These are phyloP conservation scores for Pitta sordida DNA, from an alignment of 2,113 vertebrate species.

Conservation along the genomic window DNA sequence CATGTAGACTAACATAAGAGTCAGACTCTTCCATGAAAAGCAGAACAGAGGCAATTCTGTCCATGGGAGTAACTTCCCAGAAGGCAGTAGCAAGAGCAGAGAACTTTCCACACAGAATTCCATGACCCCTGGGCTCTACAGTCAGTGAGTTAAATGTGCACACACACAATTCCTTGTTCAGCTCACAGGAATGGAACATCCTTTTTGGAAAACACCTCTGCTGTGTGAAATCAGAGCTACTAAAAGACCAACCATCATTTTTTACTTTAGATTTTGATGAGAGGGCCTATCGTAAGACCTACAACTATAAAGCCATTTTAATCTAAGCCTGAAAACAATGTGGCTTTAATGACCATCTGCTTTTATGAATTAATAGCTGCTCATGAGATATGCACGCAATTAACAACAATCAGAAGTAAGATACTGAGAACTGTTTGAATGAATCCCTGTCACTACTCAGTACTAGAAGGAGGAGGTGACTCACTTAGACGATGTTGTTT, in stretches of 20 bases:
- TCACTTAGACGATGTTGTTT: slow-evolving; percentile 82
- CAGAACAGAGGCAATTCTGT: not conserved
- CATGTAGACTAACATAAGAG: not conserved
- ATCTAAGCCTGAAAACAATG: not conserved
- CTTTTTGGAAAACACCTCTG: not conserved
- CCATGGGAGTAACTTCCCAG: not conserved
- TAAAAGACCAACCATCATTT: not conserved
- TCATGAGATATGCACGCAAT: not conserved
- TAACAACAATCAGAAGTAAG: not conserved
- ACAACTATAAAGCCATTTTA: not conserved
- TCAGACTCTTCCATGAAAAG: not conserved
- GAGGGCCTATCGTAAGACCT: not conserved
- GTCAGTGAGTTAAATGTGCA: not conserved
- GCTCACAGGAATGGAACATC: not conserved
- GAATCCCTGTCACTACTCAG: not conserved
- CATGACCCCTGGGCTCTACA: not conserved
- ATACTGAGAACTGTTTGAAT: not conserved
- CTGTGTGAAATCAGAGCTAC: not conserved
- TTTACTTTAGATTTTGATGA: not conserved
- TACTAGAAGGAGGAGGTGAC: not conserved
- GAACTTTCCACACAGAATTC: not conserved
- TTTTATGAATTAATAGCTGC: not conserved
- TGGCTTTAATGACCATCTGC: not conserved
- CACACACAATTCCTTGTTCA: not conserved
- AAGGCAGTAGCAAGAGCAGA: not conserved